Evolutionary conservation across 2,113 vertebrate genomes (phyloP).

Genomic region (Leptosomus discolor): DNA sequence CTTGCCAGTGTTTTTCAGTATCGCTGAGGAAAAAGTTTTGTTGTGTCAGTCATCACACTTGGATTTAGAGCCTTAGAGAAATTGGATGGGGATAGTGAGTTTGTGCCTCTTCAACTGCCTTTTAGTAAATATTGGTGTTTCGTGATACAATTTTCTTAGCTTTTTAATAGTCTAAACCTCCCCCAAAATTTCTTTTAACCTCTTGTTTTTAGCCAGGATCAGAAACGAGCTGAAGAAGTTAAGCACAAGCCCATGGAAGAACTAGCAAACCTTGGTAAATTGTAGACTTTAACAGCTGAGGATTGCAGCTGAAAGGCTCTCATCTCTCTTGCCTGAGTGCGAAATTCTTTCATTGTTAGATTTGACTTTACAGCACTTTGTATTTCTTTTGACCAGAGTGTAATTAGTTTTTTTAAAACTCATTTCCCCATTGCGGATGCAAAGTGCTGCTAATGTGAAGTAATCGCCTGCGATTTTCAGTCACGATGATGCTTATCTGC

Average conservation of each 20-base stretch:
- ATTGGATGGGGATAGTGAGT: background rate
- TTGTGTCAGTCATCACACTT: accelerated
- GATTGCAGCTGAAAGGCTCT: background rate
- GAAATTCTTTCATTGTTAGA: background rate
- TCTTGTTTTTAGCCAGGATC: background rate
- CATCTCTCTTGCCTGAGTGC: background rate
- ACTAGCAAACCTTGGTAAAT: background rate
- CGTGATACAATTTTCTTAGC: background rate
- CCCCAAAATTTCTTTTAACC: background rate
- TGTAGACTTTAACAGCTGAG: background rate
- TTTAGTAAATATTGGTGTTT: background rate
- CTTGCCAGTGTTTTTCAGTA: background rate
- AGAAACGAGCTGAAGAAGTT: background rate
- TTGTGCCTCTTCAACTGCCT: background rate
- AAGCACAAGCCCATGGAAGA: background rate
- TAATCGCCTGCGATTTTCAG: background rate
- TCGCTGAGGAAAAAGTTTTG: background rate
- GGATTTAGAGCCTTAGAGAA: background rate
- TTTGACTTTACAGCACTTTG: background rate
- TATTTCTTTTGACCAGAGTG: background rate
- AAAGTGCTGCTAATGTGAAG: background rate
- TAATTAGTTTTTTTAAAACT: background rate
- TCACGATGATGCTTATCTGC: background rate
- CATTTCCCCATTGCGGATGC: accelerated
- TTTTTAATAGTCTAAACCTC: background rate